A percentile compares a stretch with the other conserved stretches of the same genome.
phyloP scores from a whole-genome alignment of 2,113 vertebrate genomes.

The Corvus hawaiiensis region DNA sequence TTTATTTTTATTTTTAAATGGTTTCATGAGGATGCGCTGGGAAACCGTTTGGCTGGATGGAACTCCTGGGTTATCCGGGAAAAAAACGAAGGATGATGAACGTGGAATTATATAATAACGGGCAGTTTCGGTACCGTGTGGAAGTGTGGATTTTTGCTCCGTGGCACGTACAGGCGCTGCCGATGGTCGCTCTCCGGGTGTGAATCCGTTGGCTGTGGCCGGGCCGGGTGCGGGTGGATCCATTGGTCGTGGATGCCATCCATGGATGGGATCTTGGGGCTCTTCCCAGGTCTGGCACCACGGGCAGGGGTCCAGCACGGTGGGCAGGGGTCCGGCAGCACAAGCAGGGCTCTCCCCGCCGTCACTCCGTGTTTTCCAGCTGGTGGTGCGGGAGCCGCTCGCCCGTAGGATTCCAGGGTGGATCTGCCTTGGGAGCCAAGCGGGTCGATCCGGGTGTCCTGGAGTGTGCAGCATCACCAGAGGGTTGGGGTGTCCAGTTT shows the following conservation, averaged over 20 bases:
- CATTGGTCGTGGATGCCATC: fast-evolving
- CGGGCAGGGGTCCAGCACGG: fast-evolving
- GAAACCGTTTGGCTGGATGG: not conserved
- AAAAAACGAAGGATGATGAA: not conserved
- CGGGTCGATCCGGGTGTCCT: fast-evolving
- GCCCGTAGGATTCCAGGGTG: fast-evolving
- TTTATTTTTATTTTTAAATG: not conserved
- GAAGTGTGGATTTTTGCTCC: not conserved
- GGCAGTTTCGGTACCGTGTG: not conserved
- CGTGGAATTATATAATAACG: fast-evolving
- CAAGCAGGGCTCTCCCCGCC: not conserved
- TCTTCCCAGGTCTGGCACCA: fast-evolving
- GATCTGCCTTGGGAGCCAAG: not conserved
- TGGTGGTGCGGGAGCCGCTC: fast-evolving
- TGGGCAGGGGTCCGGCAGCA: not conserved
- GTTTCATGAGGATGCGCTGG: not conserved
- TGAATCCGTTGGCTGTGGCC: not conserved
- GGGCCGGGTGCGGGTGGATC: fast-evolving
- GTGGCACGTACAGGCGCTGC: not conserved
- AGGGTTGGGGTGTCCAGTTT: fast-evolving
- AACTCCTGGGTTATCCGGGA: not conserved
- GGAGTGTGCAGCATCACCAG: not conserved
- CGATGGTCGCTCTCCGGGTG: not conserved
- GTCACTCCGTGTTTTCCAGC: fast-evolving
- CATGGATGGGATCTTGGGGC: not conserved